Conservation (phyloP, 2,888 invertebrate species). For the Luffia ferchaultella region DNA sequence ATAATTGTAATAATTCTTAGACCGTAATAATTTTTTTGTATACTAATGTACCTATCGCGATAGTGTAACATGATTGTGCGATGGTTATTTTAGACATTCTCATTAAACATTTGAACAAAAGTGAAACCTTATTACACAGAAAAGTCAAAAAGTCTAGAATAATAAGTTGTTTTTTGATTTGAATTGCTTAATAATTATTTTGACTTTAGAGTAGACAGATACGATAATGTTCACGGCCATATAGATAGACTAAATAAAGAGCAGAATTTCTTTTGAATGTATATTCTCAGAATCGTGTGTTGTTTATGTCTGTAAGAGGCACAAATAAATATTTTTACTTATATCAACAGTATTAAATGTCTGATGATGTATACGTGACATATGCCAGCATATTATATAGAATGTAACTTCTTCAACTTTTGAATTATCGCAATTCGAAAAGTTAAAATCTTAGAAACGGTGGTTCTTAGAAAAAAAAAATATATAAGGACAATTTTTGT, state of each 20-base stretch:
- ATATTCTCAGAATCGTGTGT: background rate
- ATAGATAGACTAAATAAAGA: no score
- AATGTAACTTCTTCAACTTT: background rate
- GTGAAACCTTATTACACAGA: background rate
- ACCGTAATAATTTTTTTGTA: no score
- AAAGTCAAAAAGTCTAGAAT: conserved; percentile 1
- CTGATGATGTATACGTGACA: background rate
- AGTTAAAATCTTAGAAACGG: background rate
- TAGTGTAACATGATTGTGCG: no score
- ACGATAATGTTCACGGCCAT: background rate
- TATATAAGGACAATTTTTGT: background rate
- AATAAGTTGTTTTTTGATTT: background rate
- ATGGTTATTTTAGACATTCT: no score
- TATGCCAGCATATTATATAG: conserved; percentile 11
- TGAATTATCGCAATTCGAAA: background rate
- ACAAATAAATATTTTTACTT: background rate
- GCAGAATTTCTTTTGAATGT: no score
- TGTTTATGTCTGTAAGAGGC: background rate
- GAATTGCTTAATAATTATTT: background rate
- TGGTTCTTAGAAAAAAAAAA: conserved; percentile 1
- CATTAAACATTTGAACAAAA: conserved; percentile 2
- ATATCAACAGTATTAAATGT: background rate
- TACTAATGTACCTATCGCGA: no score
- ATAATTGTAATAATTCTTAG: no score
- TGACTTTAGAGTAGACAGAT: background rate